Conservation (phyloP, 2,113 vertebrate species). For the Plestiodon gilberti region DNA sequence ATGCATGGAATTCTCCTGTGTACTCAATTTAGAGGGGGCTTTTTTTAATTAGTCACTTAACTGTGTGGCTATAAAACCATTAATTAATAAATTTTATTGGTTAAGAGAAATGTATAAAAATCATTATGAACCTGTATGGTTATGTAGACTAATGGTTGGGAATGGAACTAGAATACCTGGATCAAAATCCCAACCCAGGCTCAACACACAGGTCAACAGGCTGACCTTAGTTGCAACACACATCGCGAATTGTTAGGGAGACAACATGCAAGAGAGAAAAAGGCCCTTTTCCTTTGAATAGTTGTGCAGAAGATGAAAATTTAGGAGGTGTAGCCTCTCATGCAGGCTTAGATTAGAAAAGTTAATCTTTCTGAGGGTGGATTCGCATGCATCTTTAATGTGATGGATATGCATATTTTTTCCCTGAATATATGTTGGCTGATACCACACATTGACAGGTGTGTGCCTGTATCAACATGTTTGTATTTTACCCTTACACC, state of each 20-base stretch:
- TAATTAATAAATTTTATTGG: slow-evolving; percentile 3
- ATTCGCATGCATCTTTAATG: not conserved
- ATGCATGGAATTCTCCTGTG: not conserved
- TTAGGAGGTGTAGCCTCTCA: no score
- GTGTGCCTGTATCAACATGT: not conserved
- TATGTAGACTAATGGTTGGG: not conserved
- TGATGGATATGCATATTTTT: not conserved
- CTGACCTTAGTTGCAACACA: no score
- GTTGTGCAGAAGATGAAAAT: no score
- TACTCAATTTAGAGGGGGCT: not conserved
- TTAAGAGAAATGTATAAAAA: not conserved
- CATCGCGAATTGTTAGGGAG: no score
- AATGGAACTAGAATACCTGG: not conserved
- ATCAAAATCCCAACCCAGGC: not conserved
- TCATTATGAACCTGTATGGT: not conserved
- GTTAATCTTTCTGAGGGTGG: not conserved
- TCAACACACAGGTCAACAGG: no score
- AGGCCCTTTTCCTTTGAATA: no score
- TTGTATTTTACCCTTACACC: no score
- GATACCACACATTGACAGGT: not conserved
- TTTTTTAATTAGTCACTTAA: not conserved
- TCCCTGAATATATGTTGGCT: not conserved
- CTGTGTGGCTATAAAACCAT: not conserved
- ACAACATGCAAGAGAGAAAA: no score
- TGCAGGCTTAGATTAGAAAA: no score